Evolutionary conservation across 2,113 vertebrate species (phyloP), one percentile per base, ranked within the genome.

Genomic region (Notarius lentiginosus): DNA sequence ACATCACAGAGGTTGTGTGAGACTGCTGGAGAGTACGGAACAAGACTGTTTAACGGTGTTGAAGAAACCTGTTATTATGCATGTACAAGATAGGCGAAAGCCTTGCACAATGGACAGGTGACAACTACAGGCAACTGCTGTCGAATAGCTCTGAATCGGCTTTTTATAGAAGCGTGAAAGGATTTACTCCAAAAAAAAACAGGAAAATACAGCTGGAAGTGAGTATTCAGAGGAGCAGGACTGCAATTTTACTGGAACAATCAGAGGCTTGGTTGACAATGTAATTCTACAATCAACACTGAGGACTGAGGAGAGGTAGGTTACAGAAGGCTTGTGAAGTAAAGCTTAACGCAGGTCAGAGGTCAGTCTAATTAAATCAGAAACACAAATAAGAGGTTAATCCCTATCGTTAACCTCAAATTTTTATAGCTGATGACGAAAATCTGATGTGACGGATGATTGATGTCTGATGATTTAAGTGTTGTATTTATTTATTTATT

Each of bases 341-440:
- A 86, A 89, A 85, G 89, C 91, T 93, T 93, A 89, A 91, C 91
- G 30, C 72, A 92, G 93, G 94, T 88, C 94, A 94, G 87, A 93
- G 94, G 94, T 92, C 94, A 93, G 93, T 94, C 92, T 94, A 94
- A 95, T 96, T 94, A 93, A 95, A 94, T 91, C 88, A 93, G 91
- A 93, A 90, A n/a, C 90, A 92, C 91, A 94, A 94, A 95, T 93
- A 92, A 88, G 88, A 90, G 92, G 93, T 93, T 93, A 94, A 94
- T 93, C 91, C 92, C 89, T 83, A 14, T 90, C 91, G 91, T 92
- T 93, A 93, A 86, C 90, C 90, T 94, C 85, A 7, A 55, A 92
- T 91, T 83, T 91, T 56, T 7, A 68, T 72, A 60, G 88, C 86
- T 89, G 53, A 41, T 41, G 41, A 41, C 41, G 3, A 24, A 49